phyloP scores from a whole-genome alignment of 2,797 vertebrate genomes.

The Gymnothorax javanicus region DNA sequence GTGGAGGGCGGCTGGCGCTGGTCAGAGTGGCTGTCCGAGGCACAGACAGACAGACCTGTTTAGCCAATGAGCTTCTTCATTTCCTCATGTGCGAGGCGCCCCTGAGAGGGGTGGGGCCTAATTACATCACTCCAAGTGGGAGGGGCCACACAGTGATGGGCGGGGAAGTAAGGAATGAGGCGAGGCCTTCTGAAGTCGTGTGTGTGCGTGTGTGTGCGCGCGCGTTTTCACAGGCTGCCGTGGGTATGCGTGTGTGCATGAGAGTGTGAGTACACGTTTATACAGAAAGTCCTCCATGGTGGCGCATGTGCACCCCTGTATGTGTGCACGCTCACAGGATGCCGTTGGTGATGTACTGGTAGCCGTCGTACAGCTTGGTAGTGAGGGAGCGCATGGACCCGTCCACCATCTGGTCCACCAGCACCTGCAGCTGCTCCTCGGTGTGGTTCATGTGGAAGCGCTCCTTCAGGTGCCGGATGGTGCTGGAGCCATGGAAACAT shows the following conservation, averaged over 20 bases:
- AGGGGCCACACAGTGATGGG: conserved; percentile 9
- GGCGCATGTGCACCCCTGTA: not conserved
- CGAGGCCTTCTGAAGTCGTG: not conserved
- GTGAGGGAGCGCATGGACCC: conserved; percentile 93
- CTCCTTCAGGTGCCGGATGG: conserved; percentile 90
- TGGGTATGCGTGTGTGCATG: not conserved
- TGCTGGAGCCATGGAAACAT: conserved; percentile 94
- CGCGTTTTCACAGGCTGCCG: not conserved
- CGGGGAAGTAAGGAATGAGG: not conserved
- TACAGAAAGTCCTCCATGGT: not conserved
- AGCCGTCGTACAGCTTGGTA: conserved; percentile 94
- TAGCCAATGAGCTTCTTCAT: not conserved
- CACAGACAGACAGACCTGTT: not conserved
- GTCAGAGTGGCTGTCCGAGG: too few species aligned
- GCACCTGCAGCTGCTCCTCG: conserved; percentile 92
- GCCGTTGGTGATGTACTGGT: conserved; percentile 98
- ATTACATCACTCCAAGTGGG: conserved; percentile 15
- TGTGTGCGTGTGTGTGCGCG: not conserved
- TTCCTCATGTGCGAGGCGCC: not conserved
- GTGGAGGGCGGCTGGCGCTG: too few species aligned
- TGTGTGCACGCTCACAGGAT: conserved; percentile 83
- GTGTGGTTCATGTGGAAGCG: conserved; percentile 97
- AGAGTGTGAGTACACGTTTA: not conserved
- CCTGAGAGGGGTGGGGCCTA: not conserved
- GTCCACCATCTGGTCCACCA: conserved; percentile 91